A percentile compares a stretch with the other conserved stretches of the same genome.
Conservation (phyloP, 2,888 invertebrate species). For the Cylloceria caligata region DNA sequence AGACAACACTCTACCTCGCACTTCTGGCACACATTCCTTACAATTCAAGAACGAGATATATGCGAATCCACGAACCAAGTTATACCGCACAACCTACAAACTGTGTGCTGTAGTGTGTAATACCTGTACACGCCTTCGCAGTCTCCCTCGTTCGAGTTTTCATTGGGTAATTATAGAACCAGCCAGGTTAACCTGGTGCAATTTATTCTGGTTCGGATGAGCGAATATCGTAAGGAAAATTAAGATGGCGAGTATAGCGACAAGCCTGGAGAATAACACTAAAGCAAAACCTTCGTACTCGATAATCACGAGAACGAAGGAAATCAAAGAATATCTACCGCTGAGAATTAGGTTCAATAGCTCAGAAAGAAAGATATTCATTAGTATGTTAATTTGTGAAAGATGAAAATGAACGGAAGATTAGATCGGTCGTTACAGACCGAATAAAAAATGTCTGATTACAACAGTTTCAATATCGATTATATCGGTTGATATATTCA, state of each 20-base stretch:
- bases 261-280: no score
- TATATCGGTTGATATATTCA: not conserved
- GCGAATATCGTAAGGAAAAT: slow-evolving; percentile 1
- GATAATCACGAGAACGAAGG: no score
- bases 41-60: slow-evolving; percentile 13
- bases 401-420: no score
- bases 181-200: slow-evolving; percentile 15
- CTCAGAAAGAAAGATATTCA: no score
- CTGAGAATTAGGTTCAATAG: no score
- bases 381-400: no score
- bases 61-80: slow-evolving; percentile 9
- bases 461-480: no score
- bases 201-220: slow-evolving; percentile 1
- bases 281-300: no score
- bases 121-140: not conserved
- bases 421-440: no score
- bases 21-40: not conserved
- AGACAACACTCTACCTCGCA: slow-evolving; percentile 45
- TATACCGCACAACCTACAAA: slow-evolving; percentile 13
- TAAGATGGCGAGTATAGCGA: not conserved
- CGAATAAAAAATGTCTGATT: no score
- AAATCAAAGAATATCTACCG: no score
- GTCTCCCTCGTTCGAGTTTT: slow-evolving; percentile 41
- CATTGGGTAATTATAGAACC: slow-evolving; percentile 47
- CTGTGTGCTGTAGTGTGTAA: not conserved